A percentile compares a stretch with the other conserved stretches of the same genome.
These are phyloP conservation scores for Heterodera carotae DNA, from an alignment of 1,140 invertebrate species.

Conservation along the genomic window DNA sequence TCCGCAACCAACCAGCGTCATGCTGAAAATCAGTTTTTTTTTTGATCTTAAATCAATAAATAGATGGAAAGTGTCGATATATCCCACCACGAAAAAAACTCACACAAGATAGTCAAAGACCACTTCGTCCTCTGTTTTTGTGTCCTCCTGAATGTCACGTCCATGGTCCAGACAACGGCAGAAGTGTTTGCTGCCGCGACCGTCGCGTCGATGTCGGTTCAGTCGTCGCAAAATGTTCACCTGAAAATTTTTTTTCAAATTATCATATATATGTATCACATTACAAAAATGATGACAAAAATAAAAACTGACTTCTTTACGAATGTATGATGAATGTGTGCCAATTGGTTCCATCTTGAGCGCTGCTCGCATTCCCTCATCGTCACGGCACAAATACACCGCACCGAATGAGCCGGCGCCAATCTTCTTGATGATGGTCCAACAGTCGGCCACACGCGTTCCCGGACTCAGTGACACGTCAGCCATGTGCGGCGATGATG, in stretches of 20 bases:
- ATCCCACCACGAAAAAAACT: neutral
- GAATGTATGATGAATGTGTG: neutral
- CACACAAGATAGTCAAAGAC: slow-evolving; percentile 4
- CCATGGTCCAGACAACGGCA: slow-evolving; percentile 27
- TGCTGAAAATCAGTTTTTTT: neutral
- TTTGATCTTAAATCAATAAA: no score
- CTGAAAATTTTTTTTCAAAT: no score
- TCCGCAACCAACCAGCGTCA: neutral
- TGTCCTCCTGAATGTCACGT: neutral
- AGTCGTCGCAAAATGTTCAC: neutral
- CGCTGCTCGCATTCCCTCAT: neutral
- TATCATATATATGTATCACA: no score
- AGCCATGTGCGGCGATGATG: no score
- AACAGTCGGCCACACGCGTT: neutral
- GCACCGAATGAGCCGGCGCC: slow-evolving; percentile 10
- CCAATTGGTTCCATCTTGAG: neutral
- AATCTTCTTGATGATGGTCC: slow-evolving; percentile 23
- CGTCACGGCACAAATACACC: slow-evolving; percentile 9
- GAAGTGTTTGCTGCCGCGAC: neutral
- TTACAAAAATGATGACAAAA: no score
- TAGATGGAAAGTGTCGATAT: no score
- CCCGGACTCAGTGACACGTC: slow-evolving; percentile 1
- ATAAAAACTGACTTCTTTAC: neutral
- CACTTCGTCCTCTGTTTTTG: neutral
- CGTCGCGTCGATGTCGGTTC: neutral